phyloP scores from a whole-genome alignment of 1,140 invertebrate species.

The Drosophila asahinai region DNA sequence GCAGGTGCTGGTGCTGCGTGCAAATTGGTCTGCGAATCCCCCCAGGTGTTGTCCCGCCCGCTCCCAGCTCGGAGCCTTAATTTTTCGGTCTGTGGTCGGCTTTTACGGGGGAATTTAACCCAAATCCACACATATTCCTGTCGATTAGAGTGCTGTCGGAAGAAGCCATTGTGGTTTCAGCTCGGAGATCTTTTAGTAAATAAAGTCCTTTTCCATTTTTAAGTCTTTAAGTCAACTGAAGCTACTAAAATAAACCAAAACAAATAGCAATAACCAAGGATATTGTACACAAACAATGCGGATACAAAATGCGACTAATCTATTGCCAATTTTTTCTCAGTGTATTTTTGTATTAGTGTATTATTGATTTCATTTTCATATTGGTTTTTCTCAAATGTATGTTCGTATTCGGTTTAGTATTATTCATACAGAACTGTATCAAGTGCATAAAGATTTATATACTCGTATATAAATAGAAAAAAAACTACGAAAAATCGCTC shows the following conservation, averaged over 20 bases:
- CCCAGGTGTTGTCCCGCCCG: constrained; percentile 24
- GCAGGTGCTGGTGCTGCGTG: constrained; percentile 45
- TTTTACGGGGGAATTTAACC: constrained; percentile 1
- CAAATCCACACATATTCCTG: constrained; percentile 19
- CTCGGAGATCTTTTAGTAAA: background rate
- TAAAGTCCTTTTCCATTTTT: background rate
- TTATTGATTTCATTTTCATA: constrained; percentile 44
- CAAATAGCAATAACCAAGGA: constrained; percentile 21
- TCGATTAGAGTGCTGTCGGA: constrained; percentile 8
- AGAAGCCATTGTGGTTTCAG: constrained; percentile 9
- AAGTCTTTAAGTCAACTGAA: constrained; percentile 3
- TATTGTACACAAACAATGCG: constrained; percentile 33
- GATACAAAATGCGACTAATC: constrained; percentile 75
- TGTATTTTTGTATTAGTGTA: constrained; percentile 82
- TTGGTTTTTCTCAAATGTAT: constrained; percentile 31
- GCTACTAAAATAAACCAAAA: constrained; percentile 12
- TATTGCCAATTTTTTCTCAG: constrained; percentile 85
- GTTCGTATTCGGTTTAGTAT: constrained; percentile 63
- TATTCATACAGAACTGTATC: constrained; percentile 66
- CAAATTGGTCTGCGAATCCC: constrained; percentile 53
- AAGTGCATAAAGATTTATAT: constrained; percentile 63
- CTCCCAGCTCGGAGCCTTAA: background rate
- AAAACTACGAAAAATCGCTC: constrained; percentile 63
- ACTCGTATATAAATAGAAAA: constrained; percentile 38
- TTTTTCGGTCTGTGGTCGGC: constrained; percentile 21